Base-by-base conservation (phyloP, 1,140 invertebrate genomes). In the Drosophila tani region DNA sequence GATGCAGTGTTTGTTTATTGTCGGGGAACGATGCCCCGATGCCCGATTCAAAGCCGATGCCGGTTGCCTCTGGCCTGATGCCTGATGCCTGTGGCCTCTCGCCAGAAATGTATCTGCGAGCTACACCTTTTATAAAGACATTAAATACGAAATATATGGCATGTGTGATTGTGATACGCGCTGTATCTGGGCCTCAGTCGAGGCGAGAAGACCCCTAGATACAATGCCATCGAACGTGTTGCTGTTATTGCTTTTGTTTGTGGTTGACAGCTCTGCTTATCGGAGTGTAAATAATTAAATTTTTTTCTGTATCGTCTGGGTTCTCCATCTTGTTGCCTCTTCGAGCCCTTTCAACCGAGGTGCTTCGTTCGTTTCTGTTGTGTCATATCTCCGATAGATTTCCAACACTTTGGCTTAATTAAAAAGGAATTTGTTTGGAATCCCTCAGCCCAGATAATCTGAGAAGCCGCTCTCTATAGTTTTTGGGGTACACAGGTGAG, bases 251-350 rank as follows among this genome's bases (percentile, higher is more conserved):
- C 62, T 64, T 77, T 63, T 74, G 75, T 62, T 79, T 86, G 82
- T 86, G 82, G 82, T 87, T 86, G 82, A 87, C 82, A 84, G 77
- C 49, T 45, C 66, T 92, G 86, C 83, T 92, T 92, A 92, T 92
- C 91, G 83, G 88, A 68, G 81, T 87, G 91, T 92, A 92, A 92
- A 92, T 92, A 92, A 88, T 88, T 79, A 82, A 82, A 70, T 82
- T 81, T 91, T 29, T 53, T 80, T 79, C 73, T 79, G 58, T 91
- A 67, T 65, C 71, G 63, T 49, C 46, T 56, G 55, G 17, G 27
- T 59, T 59, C 59, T 67, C 56, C 66, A 70, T 57, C 62, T 66
- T 62, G 65, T 62, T 53, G 73, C 41, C 47, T 45, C 29, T 43
- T 77, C 75, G n/a, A 41, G 66, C 24, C 45, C 21, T 63, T 55